Percentiles rank a stretch among this genome's conserved stretches.
Evolutionary conservation across 2,113 vertebrate genomes (phyloP).

Genomic region (Parus major): DNA sequence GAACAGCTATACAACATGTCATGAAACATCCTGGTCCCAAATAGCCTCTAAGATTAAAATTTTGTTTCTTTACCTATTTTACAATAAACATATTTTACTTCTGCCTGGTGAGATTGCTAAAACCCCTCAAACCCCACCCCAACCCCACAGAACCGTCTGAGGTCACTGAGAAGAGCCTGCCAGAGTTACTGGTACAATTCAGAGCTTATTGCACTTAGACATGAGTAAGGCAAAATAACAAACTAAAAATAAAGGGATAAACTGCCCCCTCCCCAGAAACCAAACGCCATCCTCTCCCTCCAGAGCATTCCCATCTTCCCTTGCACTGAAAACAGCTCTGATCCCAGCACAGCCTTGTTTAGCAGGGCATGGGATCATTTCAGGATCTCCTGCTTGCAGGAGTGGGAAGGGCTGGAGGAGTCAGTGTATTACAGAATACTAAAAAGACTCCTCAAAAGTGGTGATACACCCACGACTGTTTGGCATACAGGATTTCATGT

Average conservation of each 20-base stretch:
- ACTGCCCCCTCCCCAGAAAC: conserved; percentile 41
- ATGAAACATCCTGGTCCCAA: conserved; percentile 52
- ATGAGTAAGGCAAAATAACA: conserved; percentile 77
- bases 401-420: conserved; percentile 26
- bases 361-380: neutral
- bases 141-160: neutral
- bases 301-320: neutral
- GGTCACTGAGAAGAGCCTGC: conserved; percentile 60
- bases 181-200: conserved; percentile 58
- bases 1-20: conserved; percentile 7
- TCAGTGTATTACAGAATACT: neutral
- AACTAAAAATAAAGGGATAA: conserved; percentile 57
- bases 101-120: conserved; percentile 33
- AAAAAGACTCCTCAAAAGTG: neutral
- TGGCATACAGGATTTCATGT: neutral
- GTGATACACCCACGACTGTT: neutral
- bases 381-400: conserved; percentile 7
- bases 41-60: conserved; percentile 31
- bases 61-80: conserved; percentile 13
- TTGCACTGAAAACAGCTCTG: neutral
- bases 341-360: neutral
- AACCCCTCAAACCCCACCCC: conserved; percentile 41
- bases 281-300: neutral
- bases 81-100: conserved; percentile 27
- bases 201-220: conserved; percentile 82